Base-by-base conservation (phyloP, 1,140 invertebrate species). In the Caerostris extrusa region DNA sequence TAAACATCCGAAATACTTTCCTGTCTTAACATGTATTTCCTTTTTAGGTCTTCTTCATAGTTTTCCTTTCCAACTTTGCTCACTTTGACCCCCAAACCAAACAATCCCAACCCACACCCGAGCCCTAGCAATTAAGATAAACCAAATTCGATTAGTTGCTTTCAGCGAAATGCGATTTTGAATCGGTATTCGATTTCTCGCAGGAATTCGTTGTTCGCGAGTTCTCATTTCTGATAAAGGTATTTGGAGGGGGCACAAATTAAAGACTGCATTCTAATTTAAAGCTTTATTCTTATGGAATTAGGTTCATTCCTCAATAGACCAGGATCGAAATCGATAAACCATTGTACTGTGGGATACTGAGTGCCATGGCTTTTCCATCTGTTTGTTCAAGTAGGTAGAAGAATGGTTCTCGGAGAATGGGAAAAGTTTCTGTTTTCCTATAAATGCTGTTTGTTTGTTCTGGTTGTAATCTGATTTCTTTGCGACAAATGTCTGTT, bases 211-310 rank as follows among this genome's bases (percentile, higher is more conserved):
- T 12, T 71, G 19, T 71, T 12, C 34, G 10, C 53, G 53, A 3
- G 3, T 56, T 83, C 6, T 57, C 50, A n/a, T 56, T 7, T n/a
- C 4, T 8, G 82, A 58, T 83, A 58, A 14, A 19, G 55, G 14
- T 58, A 56, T 83, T 83, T 56, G 53, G 6, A 5, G 7, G 14
- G 14, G 5, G n/a, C n/a, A n/a, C n/a, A n/a, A 57, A 58, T 83
- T 83, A 83, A 83, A 56, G 53, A 83, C 14, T 83, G 53, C 14
- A 17, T 82, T 58, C 53, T 10, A 56, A 83, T 83, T 83, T 83
- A 58, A 58, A 83, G 53, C 53, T 83, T 83, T 83, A 83, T 58
- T 34, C 82, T 83, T 57, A 83, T 57, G 53, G 53, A 58, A 83
- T 83, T 83, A n/a, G 56, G 55, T 55, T 57, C 7, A 83, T 83